Base-by-base conservation (phyloP, 2,113 vertebrate species). In the Chitala chitala region DNA sequence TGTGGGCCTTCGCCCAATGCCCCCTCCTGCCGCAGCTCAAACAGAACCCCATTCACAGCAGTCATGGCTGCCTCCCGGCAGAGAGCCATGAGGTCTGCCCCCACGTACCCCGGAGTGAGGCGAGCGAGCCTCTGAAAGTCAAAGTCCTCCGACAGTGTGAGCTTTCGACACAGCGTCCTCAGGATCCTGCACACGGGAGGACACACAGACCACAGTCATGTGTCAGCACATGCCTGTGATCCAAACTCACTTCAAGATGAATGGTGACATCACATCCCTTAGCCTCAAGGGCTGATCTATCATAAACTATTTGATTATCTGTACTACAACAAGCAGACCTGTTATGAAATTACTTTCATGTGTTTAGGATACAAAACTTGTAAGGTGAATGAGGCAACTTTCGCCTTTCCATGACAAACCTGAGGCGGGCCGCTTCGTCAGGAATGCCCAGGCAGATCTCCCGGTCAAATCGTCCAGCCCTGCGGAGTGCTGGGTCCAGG, bases 391-490 rank as follows among this genome's bases (percentile, higher is more conserved):
- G 17, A 33, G 13, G 29, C 31, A 15, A 38, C 17, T 20, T 36
- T 33, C 46, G 1, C 12, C 33, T 24, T 48, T 38, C 0, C 17
- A 40, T 8, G 3, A 78, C 71, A 0, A 79, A 98, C 97, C 92
- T 93, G 77, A 93, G 87, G 65, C 97, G 93, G 22, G 95, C 92
- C 0, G 73, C 85, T 86, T 98, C 94, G 55, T 97, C 95, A 0
- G 97, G 97, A 77, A 99, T 99, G 1, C 96, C 97, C 1, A 99
- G 83, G 81, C 94, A 94, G 84, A 99, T 94, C 79, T 99, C 97
- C 78, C 91, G 78, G 86, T 99, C 96, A 2, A 99, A 99, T 74
- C 97, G 94, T 1, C 97, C 96, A 0, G 96, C 97, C 20, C 96
- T 86, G 50, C 97, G 91, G 70, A 99, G 86, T 0, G 97, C 96